Evolutionary conservation across 2,888 invertebrate species (phyloP).

Genomic region (Cheilosia scutellata): DNA sequence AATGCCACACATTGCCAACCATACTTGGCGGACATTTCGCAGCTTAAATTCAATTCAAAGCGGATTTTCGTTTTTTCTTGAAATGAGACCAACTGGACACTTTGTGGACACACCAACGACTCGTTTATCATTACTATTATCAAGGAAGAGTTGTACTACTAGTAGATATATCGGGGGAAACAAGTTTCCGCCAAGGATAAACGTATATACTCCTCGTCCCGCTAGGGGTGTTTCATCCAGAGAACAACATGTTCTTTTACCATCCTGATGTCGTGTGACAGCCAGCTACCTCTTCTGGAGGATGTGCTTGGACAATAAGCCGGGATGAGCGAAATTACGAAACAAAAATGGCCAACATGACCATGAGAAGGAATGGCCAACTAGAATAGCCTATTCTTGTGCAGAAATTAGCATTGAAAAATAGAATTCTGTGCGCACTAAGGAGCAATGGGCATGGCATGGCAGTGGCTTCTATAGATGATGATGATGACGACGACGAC

Average conservation of each 20-base stretch:
- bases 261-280: slow-evolving; percentile 58
- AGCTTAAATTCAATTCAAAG: slow-evolving; percentile 73
- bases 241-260: slow-evolving; percentile 57
- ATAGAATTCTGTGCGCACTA: slow-evolving; percentile 43
- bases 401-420: slow-evolving; percentile 71
- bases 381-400: slow-evolving; percentile 46
- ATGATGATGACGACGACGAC: not conserved
- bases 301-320: slow-evolving; percentile 56
- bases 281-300: slow-evolving; percentile 36
- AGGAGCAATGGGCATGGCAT: slow-evolving; percentile 19
- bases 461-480: not conserved
- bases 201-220: slow-evolving; percentile 13
- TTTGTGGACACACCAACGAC: slow-evolving; percentile 52
- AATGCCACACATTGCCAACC: slow-evolving; percentile 53
- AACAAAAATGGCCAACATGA: slow-evolving; percentile 70
- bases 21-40: slow-evolving; percentile 64
- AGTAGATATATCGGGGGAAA: slow-evolving; percentile 18
- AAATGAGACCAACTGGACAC: slow-evolving; percentile 72
- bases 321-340: slow-evolving; percentile 53
- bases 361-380: slow-evolving; percentile 58
- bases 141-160: slow-evolving; percentile 19
- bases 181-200: slow-evolving; percentile 52
- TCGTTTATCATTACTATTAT: slow-evolving; percentile 60
- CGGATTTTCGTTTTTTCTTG: slow-evolving; percentile 37
- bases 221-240: slow-evolving; percentile 10